Conservation (phyloP, 2,888 invertebrate species). For the Baccha elongata region DNA sequence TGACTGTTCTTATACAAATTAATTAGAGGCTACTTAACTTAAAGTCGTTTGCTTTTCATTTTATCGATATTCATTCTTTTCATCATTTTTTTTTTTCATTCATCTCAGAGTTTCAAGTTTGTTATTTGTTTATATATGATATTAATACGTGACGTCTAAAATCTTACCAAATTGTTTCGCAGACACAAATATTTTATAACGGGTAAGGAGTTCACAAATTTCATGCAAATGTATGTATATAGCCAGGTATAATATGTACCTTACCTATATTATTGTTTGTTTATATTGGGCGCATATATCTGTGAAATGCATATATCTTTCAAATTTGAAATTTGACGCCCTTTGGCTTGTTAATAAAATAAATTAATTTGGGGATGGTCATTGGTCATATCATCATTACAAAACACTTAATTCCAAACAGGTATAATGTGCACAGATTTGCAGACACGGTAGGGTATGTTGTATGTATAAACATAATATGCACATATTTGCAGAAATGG, state of each 20-base stretch:
- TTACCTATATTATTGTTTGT: background rate
- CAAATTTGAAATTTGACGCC: conserved; percentile 41
- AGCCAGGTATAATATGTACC: too few relatives aligned
- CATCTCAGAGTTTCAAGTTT: background rate
- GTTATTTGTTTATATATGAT: conserved; percentile 31
- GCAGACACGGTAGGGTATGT: conserved; percentile 32
- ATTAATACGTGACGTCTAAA: conserved; percentile 48
- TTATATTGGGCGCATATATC: conserved; percentile 7
- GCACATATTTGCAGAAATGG: conserved; percentile 41
- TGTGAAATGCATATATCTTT: conserved; percentile 56
- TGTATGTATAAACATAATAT: too few relatives aligned
- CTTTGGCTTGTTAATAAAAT: background rate
- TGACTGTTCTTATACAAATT: background rate
- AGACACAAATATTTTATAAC: background rate
- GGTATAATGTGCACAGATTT: conserved; percentile 57
- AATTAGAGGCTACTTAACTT: conserved; percentile 38
- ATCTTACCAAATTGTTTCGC: conserved; percentile 22
- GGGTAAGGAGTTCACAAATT: background rate
- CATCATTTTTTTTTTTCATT: conserved; percentile 9
- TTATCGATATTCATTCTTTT: background rate
- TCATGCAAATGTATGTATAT: background rate
- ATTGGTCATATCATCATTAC: conserved; percentile 14
- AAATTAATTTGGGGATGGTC: conserved; percentile 16
- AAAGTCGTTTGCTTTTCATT: background rate
- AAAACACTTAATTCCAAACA: conserved; percentile 59